These are phyloP conservation scores for Patella depressa DNA, from an alignment of 2,888 invertebrate genomes.

Conservation along the genomic window DNA sequence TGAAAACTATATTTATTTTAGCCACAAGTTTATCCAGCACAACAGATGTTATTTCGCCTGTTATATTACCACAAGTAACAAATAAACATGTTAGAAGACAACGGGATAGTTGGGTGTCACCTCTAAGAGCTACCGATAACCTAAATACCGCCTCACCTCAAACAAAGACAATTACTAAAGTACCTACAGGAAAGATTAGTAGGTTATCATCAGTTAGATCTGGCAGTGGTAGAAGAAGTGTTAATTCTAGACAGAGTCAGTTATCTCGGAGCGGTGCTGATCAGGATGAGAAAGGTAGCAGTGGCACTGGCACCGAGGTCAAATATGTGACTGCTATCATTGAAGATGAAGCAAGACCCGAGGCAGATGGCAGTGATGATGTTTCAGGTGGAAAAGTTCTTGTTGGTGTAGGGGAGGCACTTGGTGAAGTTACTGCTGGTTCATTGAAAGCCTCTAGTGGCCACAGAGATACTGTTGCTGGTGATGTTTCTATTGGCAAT, in stretches of 20 bases:
- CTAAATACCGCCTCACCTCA: neutral
- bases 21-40: too few species aligned
- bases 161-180: neutral
- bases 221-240: slow-evolving; percentile 10
- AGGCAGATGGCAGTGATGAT: neutral
- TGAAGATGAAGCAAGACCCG: slow-evolving; percentile 21
- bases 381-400: neutral
- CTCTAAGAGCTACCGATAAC: neutral
- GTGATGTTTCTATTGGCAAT: neutral
- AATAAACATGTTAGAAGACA: neutral
- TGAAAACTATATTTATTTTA: too few species aligned
- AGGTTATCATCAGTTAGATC: neutral
- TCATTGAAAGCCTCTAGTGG: neutral
- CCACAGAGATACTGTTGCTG: neutral
- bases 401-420: neutral
- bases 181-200: neutral
- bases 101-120: neutral
- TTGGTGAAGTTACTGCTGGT: neutral
- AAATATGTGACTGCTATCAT: neutral
- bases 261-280: neutral
- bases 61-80: neutral
- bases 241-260: neutral
- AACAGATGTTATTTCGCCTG: neutral
- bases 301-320: neutral
- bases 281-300: neutral